phyloP scores from a whole-genome alignment of 2,113 vertebrate species.

The Hyperoodon ampullatus region DNA sequence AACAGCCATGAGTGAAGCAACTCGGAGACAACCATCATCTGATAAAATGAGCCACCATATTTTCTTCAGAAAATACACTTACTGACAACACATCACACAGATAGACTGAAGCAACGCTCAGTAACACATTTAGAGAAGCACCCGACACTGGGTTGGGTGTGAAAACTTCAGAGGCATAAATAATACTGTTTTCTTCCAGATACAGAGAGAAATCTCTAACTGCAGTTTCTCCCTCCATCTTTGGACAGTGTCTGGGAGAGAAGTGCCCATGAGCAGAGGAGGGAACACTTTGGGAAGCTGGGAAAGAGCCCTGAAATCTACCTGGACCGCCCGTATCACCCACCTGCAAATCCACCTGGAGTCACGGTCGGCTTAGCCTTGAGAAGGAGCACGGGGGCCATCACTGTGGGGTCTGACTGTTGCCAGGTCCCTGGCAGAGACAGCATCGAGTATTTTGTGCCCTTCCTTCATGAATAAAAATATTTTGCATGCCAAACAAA shows the following conservation, averaged over 20 bases:
- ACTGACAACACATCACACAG: neutral
- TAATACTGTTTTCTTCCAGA: neutral
- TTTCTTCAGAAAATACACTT: neutral
- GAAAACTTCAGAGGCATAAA: neutral
- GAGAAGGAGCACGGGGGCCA: neutral
- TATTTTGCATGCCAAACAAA: neutral
- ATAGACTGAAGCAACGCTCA: neutral
- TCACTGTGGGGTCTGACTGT: neutral
- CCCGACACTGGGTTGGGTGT: neutral
- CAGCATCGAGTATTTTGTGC: neutral
- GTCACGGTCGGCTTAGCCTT: neutral
- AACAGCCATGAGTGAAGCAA: neutral
- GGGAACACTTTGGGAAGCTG: neutral
- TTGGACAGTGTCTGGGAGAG: neutral
- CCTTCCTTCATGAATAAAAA: neutral
- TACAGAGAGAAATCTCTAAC: neutral
- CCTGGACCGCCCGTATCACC: neutral
- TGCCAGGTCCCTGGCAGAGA: neutral
- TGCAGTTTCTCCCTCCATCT: neutral
- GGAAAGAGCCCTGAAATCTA: neutral
- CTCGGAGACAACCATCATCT: neutral
- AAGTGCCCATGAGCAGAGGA: neutral
- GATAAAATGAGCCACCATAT: neutral
- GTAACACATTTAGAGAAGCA: neutral
- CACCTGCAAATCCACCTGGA: neutral